Percentiles rank a stretch among this genome's conserved stretches.
phyloP scores from a whole-genome alignment of 2,888 invertebrate species.

The Myathropa florea region DNA sequence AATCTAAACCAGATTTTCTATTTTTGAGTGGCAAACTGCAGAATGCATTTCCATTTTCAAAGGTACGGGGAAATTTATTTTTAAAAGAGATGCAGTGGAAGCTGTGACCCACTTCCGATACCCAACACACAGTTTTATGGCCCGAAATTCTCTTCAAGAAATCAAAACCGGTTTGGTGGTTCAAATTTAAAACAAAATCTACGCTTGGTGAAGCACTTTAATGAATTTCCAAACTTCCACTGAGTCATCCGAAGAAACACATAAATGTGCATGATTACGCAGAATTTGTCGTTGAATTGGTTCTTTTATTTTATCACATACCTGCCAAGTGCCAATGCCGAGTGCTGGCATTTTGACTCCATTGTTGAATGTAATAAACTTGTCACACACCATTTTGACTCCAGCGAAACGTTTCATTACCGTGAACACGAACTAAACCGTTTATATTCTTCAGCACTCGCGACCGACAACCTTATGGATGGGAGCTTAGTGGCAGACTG shows the following conservation, averaged over 20 bases:
- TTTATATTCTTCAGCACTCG: background rate
- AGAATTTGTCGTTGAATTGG: background rate
- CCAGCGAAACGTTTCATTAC: conserved; percentile 38
- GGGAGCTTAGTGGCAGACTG: background rate
- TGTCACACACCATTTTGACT: conserved; percentile 74
- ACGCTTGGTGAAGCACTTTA: background rate
- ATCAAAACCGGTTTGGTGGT: background rate
- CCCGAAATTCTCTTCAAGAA: background rate
- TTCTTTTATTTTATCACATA: conserved; percentile 77
- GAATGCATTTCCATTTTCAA: no score
- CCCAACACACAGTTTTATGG: no score
- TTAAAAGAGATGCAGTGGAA: background rate
- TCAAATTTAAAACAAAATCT: background rate
- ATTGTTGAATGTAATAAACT: conserved; percentile 79
- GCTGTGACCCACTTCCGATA: background rate
- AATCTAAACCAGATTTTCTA: no score
- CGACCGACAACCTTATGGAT: conserved; percentile 15
- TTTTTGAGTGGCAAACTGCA: no score
- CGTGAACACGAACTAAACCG: background rate
- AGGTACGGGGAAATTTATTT: background rate
- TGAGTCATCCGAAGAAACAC: background rate
- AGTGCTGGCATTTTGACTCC: conserved; percentile 86
- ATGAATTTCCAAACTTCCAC: background rate
- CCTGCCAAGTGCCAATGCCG: conserved; percentile 92
- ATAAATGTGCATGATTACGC: background rate